Evolutionary conservation across 2,888 invertebrate genomes (phyloP), one percentile per base, ranked within the genome.

Genomic region (Amphipyra berbera): DNA sequence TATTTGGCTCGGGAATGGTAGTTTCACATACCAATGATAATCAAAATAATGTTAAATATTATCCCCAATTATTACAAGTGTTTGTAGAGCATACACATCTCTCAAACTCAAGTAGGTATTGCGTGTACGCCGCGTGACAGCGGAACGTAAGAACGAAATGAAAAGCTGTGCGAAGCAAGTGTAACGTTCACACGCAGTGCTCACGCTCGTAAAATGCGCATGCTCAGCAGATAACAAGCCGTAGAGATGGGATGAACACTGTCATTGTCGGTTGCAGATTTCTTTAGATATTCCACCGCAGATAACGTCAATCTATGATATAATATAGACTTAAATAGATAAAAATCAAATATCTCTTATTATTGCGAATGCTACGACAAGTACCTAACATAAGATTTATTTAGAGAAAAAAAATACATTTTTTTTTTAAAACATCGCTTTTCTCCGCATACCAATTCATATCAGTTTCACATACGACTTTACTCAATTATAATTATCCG

Each of bases 271-370:
- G n/a, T 47, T 38, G 38, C 12, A 30, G 35, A 46, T 54, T 46
- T 62, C 12, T 15, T 27, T 13, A 27, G 64, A 64, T 55, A 67
- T 10, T 14, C 14, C 8, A 27, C 38, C 38, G 10, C 27, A n/a
- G 9, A 30, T 40, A 50, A 47, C 27, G 13, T n/a, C 38, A 47
- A 37, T 61, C 33, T 60, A 2, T 47, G 65, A 66, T 65, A 60
- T 35, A 35, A 48, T 53, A 40, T 42, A 40, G 2, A 68, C 27
- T 48, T 60, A 42, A 30, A 70, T 33, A 70, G 12, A 50, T 14
- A 41, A 21, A 37, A 40, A 71, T 71, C 46, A 63, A 64, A 68
- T 64, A 50, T n/a, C n/a, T n/a, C n/a, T n/a, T 64, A 1, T 35
- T 13, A 13, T 27, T 49, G 38, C 10, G 15, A 48, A 53, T n/a